Base-by-base conservation (phyloP, 2,797 vertebrate genomes). In the Sebastes iracundus region DNA sequence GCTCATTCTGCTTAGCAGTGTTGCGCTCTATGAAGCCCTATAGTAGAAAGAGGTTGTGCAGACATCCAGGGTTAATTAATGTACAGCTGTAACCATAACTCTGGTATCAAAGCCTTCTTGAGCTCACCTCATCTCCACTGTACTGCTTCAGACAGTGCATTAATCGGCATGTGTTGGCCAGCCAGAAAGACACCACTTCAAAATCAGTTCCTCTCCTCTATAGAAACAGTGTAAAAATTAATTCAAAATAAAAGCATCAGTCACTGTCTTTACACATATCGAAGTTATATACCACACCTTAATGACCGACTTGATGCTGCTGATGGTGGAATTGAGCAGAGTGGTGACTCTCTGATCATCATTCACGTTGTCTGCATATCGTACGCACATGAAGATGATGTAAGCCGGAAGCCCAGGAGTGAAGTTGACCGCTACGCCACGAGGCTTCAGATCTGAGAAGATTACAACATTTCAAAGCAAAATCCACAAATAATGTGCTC, bases 321-420 rank as follows among this genome's bases (percentile, higher is more conserved):
- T 97, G 95, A 99, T 99, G 72, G 98, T 97, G 58, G 97, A 97
- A 69, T 98, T 99, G 80, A 99, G 93, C 87, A 99, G 88, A 0
- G 95, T 94, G 71, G 96, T 95, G 84, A 98, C 97, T 95, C 97
- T 97, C 90, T 97, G 97, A 71, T 99, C 98, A 25, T 99, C 96
- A 0, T 98, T 98, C 42, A 98, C 92, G 77, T 95, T 96, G 95
- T 99, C 99, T 0, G 97, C 97, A 3, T 99, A 98, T 35, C 98
- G 96, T 11, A 99, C 94, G 72, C 99, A 99, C 99, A 99, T 99
- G 83, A 99, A 99, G 81, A 99, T 90, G 85, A 99, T 97, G 81
- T 98, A 99, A 0, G 99, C 98, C 7, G 99, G 99, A 56, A 99
- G 93, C 8, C 97, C 97, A 18, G 98, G 98, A 72, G 97, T 96